Evolutionary conservation across 1,140 invertebrate genomes (phyloP).

Genomic region (Dinothrombium tinctorium): DNA sequence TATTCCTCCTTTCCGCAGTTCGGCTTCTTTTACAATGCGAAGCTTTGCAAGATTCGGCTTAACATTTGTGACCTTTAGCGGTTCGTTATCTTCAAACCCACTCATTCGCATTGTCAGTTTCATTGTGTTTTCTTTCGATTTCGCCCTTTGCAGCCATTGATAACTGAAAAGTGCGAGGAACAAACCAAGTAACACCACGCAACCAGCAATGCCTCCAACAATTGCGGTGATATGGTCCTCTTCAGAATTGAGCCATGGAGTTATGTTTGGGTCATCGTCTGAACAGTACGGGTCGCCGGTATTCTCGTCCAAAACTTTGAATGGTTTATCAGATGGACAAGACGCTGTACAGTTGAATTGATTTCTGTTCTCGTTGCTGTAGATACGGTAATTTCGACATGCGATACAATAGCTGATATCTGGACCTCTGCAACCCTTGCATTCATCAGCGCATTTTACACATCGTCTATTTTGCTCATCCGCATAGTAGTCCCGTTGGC

Average conservation of each 20-base stretch:
- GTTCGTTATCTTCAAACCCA: slow-evolving; percentile 52
- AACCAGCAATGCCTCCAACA: slow-evolving; percentile 32
- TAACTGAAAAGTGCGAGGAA: slow-evolving; percentile 36
- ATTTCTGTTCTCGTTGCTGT: slow-evolving; percentile 21
- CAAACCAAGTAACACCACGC: slow-evolving; percentile 35
- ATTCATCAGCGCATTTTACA: slow-evolving; percentile 50
- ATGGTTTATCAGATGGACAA: slow-evolving; percentile 51
- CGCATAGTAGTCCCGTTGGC: slow-evolving; percentile 54
- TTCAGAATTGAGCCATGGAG: slow-evolving; percentile 1
- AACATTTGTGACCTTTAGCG: slow-evolving; percentile 56
- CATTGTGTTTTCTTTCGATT: slow-evolving; percentile 65
- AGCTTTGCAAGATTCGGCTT: slow-evolving; percentile 80
- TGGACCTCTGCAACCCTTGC: slow-evolving; percentile 56
- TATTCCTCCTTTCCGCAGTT: slow-evolving; percentile 59
- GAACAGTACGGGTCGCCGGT: slow-evolving; percentile 51
- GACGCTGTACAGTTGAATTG: slow-evolving; percentile 58
- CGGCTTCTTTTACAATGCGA: slow-evolving; percentile 76
- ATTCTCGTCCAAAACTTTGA: slow-evolving; percentile 43
- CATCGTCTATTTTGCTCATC: slow-evolving; percentile 45
- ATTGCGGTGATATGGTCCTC: slow-evolving; percentile 28
- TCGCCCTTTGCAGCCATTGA: slow-evolving; percentile 40
- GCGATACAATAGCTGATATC: slow-evolving; percentile 46
- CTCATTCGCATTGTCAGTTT: slow-evolving; percentile 62
- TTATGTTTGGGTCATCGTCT: slow-evolving; percentile 14
- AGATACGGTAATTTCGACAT: slow-evolving; percentile 65